These are phyloP conservation scores for Drosophila dunni DNA, from an alignment of 1,140 invertebrate species.

Conservation along the genomic window DNA sequence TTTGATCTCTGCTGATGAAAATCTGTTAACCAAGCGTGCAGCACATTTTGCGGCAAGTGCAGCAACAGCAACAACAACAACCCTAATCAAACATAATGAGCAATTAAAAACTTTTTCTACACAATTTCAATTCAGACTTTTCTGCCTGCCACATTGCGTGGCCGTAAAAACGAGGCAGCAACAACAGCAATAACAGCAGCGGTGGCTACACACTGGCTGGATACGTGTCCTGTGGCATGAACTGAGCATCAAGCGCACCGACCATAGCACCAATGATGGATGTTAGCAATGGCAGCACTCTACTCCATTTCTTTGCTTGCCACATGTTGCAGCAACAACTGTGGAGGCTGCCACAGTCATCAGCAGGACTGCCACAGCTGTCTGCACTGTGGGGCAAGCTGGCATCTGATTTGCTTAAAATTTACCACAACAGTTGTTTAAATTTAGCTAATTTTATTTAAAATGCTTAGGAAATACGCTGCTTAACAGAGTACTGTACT, in stretches of 20 bases:
- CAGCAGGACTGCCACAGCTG: background rate
- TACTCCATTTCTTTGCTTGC: constrained; percentile 22
- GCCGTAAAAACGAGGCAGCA: constrained; percentile 11
- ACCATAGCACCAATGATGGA: constrained; percentile 39
- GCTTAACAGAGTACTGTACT: no score
- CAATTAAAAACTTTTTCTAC: constrained; percentile 73
- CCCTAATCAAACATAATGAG: constrained; percentile 77
- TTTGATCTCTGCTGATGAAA: constrained; percentile 70
- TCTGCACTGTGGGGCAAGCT: background rate
- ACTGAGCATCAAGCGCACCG: constrained; percentile 16
- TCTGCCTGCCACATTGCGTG: constrained; percentile 17
- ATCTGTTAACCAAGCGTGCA: constrained; percentile 56
- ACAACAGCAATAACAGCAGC: background rate
- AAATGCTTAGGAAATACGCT: no score
- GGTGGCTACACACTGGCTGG: constrained; percentile 1
- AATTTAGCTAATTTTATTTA: no score
- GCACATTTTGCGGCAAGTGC: constrained; percentile 46
- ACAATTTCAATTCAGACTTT: constrained; percentile 30
- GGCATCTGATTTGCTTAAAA: no score
- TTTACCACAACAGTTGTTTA: no score
- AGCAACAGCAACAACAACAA: constrained; percentile 52
- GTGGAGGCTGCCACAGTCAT: constrained; percentile 1
- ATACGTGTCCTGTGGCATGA: constrained; percentile 30
- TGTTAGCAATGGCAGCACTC: constrained; percentile 28
- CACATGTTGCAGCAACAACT: constrained; percentile 43